Conservation (phyloP, 1,140 invertebrate species). For the Cotesia chilonis region DNA sequence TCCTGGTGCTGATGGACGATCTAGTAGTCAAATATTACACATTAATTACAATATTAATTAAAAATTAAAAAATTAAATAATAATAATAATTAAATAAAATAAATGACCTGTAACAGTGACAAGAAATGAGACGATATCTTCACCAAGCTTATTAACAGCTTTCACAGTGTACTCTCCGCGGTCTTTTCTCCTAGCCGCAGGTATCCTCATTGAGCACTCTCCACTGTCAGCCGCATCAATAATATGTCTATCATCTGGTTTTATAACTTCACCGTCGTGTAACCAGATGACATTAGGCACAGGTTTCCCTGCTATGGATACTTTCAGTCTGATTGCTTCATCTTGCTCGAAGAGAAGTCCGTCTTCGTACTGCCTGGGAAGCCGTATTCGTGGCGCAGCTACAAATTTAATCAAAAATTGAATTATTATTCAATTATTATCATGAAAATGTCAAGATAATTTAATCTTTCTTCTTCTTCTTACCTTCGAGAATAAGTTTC, state of each 20-base stretch:
- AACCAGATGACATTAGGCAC: slow-evolving; percentile 84
- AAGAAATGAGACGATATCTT: slow-evolving; percentile 81
- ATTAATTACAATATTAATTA: not conserved
- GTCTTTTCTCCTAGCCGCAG: slow-evolving; percentile 76
- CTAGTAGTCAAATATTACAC: slow-evolving; percentile 54
- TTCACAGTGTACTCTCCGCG: slow-evolving; percentile 87
- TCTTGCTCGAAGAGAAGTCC: slow-evolving; percentile 88
- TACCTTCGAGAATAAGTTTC: slow-evolving; percentile 76
- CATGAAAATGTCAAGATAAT: not conserved
- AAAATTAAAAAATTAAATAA: not conserved
- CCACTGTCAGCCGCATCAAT: slow-evolving; percentile 73
- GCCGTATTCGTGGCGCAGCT: slow-evolving; percentile 80
- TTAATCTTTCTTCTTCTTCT: not conserved
- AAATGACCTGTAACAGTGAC: slow-evolving; percentile 82
- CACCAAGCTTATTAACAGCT: slow-evolving; percentile 82
- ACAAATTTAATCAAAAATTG: slow-evolving; percentile 30
- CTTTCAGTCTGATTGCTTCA: slow-evolving; percentile 86
- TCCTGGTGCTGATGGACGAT: slow-evolving; percentile 85
- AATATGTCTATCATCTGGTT: slow-evolving; percentile 72
- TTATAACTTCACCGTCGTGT: slow-evolving; percentile 81
- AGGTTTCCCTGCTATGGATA: slow-evolving; percentile 89
- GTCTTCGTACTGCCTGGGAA: slow-evolving; percentile 86
- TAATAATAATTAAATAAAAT: not conserved
- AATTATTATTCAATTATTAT: not conserved
- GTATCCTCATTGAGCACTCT: slow-evolving; percentile 77